Percentiles rank a stretch among this genome's conserved stretches.
Evolutionary conservation across 2,888 invertebrate genomes (phyloP).

Genomic region (Nycteola revayana): DNA sequence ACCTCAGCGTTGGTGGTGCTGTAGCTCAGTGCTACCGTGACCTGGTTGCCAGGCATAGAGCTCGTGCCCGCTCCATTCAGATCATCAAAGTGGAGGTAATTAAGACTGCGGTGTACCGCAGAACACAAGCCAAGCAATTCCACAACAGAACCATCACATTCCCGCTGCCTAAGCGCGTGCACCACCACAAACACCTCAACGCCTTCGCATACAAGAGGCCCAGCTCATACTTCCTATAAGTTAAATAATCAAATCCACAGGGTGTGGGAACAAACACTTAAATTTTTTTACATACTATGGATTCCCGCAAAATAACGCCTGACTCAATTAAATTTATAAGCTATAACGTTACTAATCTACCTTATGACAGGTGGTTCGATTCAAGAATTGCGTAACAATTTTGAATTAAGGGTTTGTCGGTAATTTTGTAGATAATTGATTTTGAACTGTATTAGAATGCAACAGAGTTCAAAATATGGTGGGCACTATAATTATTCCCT

Average conservation of each 20-base stretch:
- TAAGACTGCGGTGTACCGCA: constrained; percentile 92
- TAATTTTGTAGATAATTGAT: too few species aligned
- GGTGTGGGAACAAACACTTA: constrained; percentile 38
- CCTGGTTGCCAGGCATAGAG: constrained; percentile 99
- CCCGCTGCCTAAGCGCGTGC: constrained; percentile 96
- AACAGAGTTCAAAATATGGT: too few species aligned
- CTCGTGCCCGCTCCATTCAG: constrained; percentile 98
- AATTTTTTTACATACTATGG: not conserved
- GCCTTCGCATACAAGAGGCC: constrained; percentile 92
- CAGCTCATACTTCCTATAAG: constrained; percentile 88
- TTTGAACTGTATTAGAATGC: too few species aligned
- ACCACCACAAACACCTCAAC: constrained; percentile 91
- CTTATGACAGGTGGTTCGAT: too few species aligned
- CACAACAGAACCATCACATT: constrained; percentile 98
- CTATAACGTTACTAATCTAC: too few species aligned
- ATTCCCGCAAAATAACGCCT: too few species aligned
- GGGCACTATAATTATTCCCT: too few species aligned
- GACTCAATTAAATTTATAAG: too few species aligned
- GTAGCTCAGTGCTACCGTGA: constrained; percentile 99
- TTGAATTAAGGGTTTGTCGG: too few species aligned
- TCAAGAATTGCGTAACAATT: too few species aligned
- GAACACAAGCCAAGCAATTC: constrained; percentile 98
- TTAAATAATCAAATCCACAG: constrained; percentile 59
- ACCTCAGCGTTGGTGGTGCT: constrained; percentile 96
- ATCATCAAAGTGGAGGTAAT: constrained; percentile 98